Base-by-base conservation (phyloP, 1,140 invertebrate species). In the Camponotus pennsylvanicus region DNA sequence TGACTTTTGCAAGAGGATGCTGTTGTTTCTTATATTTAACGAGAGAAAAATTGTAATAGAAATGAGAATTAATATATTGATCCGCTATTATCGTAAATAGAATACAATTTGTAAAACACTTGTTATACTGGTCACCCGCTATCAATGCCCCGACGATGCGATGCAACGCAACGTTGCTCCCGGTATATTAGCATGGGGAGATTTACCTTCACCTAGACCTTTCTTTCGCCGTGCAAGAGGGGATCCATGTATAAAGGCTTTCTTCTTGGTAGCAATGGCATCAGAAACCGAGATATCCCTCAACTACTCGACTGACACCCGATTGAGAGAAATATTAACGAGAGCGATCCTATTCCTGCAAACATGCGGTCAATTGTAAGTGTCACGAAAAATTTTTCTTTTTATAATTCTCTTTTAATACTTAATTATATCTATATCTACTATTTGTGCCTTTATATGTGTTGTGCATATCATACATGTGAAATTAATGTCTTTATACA, bases 191-290 rank as follows among this genome's bases (percentile, higher is more conserved):
- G 75, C 66, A 66, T 78, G 85, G 77, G 67, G 86, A 91, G 88
- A 90, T 90, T 95, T 95, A 95, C 95, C 95, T 95, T 95, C 95
- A 95, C 95, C 95, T 95, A 95, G 95, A 95, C 95, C 94, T 95
- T 94, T 95, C 94, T 95, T 94, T 95, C 91, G 82, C 90, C 92
- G 77, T 90, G 85, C 42, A 86, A 95, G 94, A 93, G 95, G 95
- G 95, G 94, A 94, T 94, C 87, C 87, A 86, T 84, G 93, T 95
- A 95, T 95, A 95, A 95, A 95, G 93, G 92, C 92, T 95, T 91
- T 94, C 93, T 92, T 93, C 94, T 92, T 85, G 91, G 91, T 94
- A 92, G 93, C 89, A 94, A 93, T 94, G 88, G 82, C 92, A 93
- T 89, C 93, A 95, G 92, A 95, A 63, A 93, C 89, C 86, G 92